Base-by-base conservation (phyloP, 1,140 invertebrate species). In the Lasioglossum baleicum region DNA sequence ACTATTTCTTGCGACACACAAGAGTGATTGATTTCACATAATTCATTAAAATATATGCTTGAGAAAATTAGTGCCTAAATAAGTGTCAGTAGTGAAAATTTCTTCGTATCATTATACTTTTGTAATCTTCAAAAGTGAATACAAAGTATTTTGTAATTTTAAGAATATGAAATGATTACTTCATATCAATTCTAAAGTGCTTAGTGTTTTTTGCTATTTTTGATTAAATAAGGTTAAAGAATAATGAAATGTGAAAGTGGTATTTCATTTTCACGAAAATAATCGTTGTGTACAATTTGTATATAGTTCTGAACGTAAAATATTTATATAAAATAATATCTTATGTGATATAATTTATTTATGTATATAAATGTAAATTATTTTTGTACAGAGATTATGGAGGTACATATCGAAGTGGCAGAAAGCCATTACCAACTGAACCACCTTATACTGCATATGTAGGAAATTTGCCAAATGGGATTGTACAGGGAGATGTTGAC, bases 401-500 rank as follows among this genome's bases (percentile, higher is more conserved):
- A 35, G 84, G 88, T 85, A 89, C 90, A 85, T 80, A 80, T 74
- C 85, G 84, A 60, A 92, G 94, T 73, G 91, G 92, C 60, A 90
- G 90, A 86, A 97, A 96, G 91, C 96, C 96, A 72, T 93, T 98
- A 72, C 97, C 98, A 17, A 96, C 95, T 42, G 97, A 98, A 93
- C 96, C 97, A 82, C 98, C 98, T 0, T 99, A 95, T 91, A 97
- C 97, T 87, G 97, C 97, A 13, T 99, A 96, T 92, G 97, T 99
- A 75, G 98, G 98, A 80, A 99, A 99, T 93, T 93, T 99, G 85
- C 98, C 98, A 53, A 94, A 95, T 86, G 96, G 96, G 64, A 93
- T 98, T 83, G 97, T 99, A 75, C 98, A 99, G 93, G 97, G 98
- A 80, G 98, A 99, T 93, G 95, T 99, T 83, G 97, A 98, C 88